Conservation (phyloP, 1,140 invertebrate species). For the Macrostomum lignano region DNA sequence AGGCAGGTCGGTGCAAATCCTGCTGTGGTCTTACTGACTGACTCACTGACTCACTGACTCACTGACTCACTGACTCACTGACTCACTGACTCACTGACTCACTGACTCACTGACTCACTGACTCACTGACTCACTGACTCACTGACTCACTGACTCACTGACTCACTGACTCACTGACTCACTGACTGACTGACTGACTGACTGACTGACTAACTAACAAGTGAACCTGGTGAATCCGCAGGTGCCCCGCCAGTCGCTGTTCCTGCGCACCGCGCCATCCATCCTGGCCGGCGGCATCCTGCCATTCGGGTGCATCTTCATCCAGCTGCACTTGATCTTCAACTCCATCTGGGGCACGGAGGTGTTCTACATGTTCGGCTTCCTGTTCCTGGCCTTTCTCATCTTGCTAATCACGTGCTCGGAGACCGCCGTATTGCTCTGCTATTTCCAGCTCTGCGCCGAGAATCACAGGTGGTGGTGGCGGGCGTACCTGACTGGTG, state of each 20-base stretch:
- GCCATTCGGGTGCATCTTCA: constrained; percentile 96
- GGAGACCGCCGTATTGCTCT: constrained; percentile 81
- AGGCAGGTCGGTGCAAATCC: too few species aligned
- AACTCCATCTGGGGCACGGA: constrained; percentile 86
- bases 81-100: too few species aligned
- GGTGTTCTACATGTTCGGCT: constrained; percentile 99
- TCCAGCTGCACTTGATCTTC: constrained; percentile 91
- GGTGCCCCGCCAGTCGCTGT: constrained; percentile 84
- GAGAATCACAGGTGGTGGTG: constrained; percentile 77
- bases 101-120: too few species aligned
- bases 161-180: too few species aligned
- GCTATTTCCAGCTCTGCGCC: constrained; percentile 94
- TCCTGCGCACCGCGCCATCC: constrained; percentile 52
- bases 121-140: too few species aligned
- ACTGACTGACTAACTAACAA: too few species aligned
- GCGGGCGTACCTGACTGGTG: constrained; percentile 70
- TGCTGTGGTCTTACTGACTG: too few species aligned
- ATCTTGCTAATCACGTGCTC: constrained; percentile 92
- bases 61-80: too few species aligned
- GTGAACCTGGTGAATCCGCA: too few species aligned
- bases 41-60: too few species aligned
- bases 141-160: too few species aligned
- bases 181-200: too few species aligned
- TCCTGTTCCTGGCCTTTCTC: constrained; percentile 80
- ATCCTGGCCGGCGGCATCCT: constrained; percentile 89